Evolutionary conservation across 2,888 invertebrate species (phyloP), one percentile per base, ranked within the genome.

Genomic region (Choreutis nemorana): DNA sequence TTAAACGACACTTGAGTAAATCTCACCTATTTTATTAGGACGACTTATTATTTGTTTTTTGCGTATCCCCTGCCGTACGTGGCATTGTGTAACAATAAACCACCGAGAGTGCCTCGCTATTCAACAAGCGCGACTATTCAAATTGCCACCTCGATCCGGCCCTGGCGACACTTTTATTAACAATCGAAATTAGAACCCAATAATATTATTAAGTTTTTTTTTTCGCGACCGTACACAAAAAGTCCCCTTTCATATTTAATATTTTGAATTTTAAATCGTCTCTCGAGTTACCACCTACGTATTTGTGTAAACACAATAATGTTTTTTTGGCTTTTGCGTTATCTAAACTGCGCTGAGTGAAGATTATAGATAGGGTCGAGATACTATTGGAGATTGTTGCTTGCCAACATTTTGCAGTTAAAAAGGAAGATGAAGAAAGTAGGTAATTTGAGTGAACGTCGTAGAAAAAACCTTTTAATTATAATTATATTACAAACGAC

Each of bases 151-250:
- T 64, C 72, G 54, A 73, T 79, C 73, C 55, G 63, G 28, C 31
- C 31, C 35, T 29, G 50, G 51, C 77, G 80, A 79, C 79, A 79
- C 61, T 70, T 79, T 77, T 72, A 80, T 71, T 61, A 51, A 61
- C 56, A 77, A 73, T 66, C 65, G 79, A 78, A 80, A 80, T 79
- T 78, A 79, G 80, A 80, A 42, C 68, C 79, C 75, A 79, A 79
- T 79, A 73, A 78, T 73, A 73, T 72, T 75, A 75, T 77, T 58
- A 65, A 49, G 51, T 41, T 46, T 53, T 58, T 64, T n/a, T 63
- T 57, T 48, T 38, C 23, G 35, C 31, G 29, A 30, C 35, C 10
- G 37, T 34, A 39, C 41, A 46, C 41, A 61, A 61, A 63, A 55
- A 45, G 33, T 30, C 35, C 50, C 54, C 61, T 59, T 55, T 55